phyloP scores from a whole-genome alignment of 2,113 vertebrate species.

The Neomonachus schauinslandi region DNA sequence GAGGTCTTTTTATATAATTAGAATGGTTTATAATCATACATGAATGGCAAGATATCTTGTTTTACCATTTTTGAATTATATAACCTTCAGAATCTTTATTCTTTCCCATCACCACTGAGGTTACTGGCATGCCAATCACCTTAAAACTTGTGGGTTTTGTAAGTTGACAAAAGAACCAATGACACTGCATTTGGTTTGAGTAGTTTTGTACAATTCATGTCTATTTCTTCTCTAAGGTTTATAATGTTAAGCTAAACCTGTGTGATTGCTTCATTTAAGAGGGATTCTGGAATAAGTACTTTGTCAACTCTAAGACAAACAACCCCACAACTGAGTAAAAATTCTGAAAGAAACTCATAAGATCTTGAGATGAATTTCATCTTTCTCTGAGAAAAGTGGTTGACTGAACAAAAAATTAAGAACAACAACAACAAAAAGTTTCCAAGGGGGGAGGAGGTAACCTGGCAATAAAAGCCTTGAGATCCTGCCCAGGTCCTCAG shows the following conservation, averaged over 20 bases:
- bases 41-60: neutral
- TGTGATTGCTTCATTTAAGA: neutral
- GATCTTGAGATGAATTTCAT: neutral
- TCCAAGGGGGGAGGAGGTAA: neutral
- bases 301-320: neutral
- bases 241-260: neutral
- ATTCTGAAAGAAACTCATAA: neutral
- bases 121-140: neutral
- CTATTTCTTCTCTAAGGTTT: neutral
- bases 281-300: neutral
- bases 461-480: neutral
- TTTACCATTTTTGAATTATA: neutral
- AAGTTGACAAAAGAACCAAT: neutral
- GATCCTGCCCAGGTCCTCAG: fast-evolving
- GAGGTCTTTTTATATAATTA: neutral
- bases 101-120: neutral
- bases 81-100: neutral
- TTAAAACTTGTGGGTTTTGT: neutral
- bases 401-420: neutral
- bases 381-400: neutral
- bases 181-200: neutral
- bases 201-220: neutral
- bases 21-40: neutral
- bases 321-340: neutral
- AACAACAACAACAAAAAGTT: neutral